Base-by-base conservation (phyloP, 1,140 invertebrate species). In the Oedothorax gibbosus region DNA sequence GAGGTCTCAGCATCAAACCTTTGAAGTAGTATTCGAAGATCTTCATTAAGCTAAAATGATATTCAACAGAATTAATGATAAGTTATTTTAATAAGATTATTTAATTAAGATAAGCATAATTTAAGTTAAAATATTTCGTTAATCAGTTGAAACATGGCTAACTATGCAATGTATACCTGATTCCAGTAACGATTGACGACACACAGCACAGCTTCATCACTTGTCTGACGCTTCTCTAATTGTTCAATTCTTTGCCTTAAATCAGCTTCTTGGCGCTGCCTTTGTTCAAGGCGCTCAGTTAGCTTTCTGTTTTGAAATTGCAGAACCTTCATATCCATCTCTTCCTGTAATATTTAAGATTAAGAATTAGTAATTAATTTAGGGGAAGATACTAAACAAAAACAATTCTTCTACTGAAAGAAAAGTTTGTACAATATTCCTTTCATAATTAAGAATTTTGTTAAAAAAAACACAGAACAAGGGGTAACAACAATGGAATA, bases 121-220 rank as follows among this genome's bases (percentile, higher is more conserved):
- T n/a, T n/a, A n/a, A n/a, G n/a, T 35, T 35, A 35, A 35, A 5
- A 35, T 35, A 35, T 35, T 35, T 35, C 35, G 5, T 35, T 35
- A 35, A 12, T 8, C 12, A 66, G 6, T 6, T 20, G 18, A 20
- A 0, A 21, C 49, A 66, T 66, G 20, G 57, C 57, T 62, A 62
- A 18, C 12, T 18, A 73, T 73, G n/a, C 12, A 69, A 14, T 60
- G n/a, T 7, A 53, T 66, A 87, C 87, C 85, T 97, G 95, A 92
- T 97, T 99, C 98, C 98, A 99, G 90, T 99, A 99, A 85, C 98
- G 92, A 92, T 99, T 99, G 10, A 99, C 97, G 84, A 99, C 97
- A 92, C 98, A 98, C 11, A 99, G 91, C 14, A 99, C 97, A 86
- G 97, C 97, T 93, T 99, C 98, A 91, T 99, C 98, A 90, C 98